These are phyloP conservation scores for Heliangelus exortis DNA, from an alignment of 2,797 vertebrate genomes.

Conservation along the genomic window DNA sequence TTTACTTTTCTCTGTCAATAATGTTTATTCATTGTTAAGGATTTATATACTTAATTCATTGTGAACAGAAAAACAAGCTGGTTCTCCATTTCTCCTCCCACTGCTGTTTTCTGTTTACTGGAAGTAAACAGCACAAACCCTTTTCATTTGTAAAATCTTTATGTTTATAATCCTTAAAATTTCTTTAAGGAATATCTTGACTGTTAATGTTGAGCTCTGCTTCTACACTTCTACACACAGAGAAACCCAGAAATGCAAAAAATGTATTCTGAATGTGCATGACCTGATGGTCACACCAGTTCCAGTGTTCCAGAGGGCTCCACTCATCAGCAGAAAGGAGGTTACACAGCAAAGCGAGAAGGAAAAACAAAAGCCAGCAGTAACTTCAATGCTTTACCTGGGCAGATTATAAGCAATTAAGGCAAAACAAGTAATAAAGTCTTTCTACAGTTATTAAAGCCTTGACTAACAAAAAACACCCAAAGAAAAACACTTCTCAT, in stretches of 20 bases:
- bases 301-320: neutral
- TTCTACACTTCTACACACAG: neutral
- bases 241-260: neutral
- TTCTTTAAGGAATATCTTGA: neutral
- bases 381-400: neutral
- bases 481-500: neutral
- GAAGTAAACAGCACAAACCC: neutral
- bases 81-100: neutral
- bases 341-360: neutral
- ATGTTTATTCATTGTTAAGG: constrained; percentile 37
- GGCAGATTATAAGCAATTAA: neutral
- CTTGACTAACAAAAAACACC: neutral
- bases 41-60: constrained; percentile 30
- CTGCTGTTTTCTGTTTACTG: neutral
- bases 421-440: neutral
- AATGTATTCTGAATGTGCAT: neutral
- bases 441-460: neutral
- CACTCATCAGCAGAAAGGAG: neutral
- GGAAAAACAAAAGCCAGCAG: neutral
- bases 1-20: constrained; percentile 49
- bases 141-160: constrained; percentile 4
- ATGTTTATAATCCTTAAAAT: neutral
- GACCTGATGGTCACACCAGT: neutral
- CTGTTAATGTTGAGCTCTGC: neutral
- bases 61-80: neutral